Conservation (phyloP, 2,113 vertebrate genomes). For the Zosterops japonicus region DNA sequence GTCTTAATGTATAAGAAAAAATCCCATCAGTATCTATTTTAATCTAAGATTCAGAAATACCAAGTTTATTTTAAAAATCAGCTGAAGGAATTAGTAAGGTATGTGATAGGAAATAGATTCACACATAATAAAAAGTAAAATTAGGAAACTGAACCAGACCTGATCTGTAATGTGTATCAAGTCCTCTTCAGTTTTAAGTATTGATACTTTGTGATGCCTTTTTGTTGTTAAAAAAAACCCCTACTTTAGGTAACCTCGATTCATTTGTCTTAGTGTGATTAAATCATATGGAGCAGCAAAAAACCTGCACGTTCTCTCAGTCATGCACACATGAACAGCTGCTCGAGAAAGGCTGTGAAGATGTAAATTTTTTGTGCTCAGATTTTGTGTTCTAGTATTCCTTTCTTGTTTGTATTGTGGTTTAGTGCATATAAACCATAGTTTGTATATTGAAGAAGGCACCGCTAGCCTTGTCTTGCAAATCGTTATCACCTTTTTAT, state of each 20-base stretch:
- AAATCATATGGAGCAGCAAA: accelerated
- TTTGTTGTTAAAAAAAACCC: neutral
- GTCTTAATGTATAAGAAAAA: neutral
- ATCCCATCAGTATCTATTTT: neutral
- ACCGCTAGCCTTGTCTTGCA: neutral
- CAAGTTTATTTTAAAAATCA: neutral
- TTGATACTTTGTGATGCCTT: neutral
- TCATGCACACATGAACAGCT: neutral
- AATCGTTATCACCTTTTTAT: accelerated
- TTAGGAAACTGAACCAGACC: neutral
- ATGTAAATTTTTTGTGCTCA: neutral
- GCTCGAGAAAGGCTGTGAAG: neutral
- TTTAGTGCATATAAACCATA: neutral
- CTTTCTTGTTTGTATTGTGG: neutral
- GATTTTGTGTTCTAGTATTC: neutral
- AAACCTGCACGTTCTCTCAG: neutral
- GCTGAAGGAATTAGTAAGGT: neutral
- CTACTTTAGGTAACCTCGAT: neutral
- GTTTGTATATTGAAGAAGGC: neutral
- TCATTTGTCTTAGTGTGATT: neutral
- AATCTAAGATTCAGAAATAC: neutral
- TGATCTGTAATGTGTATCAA: neutral
- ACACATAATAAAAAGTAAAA: neutral
- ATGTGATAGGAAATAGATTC: neutral
- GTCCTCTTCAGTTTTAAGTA: neutral